Evolutionary conservation across 2,113 vertebrate genomes (phyloP), one percentile per base, ranked within the genome.

Genomic region (Taurulus bubalis): DNA sequence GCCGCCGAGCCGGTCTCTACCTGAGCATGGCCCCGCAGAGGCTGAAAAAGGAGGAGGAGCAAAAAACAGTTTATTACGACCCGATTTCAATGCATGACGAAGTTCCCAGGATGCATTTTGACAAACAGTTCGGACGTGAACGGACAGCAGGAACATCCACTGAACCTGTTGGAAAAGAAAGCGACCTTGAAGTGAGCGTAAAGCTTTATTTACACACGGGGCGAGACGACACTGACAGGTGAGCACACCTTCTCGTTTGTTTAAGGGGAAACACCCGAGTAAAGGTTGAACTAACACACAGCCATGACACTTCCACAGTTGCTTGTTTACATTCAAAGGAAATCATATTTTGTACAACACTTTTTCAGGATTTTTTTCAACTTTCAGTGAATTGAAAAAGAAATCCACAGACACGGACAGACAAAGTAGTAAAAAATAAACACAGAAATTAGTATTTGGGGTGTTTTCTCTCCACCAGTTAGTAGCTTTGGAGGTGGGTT

Each of bases 1-100:
- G 90, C 30, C 90, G 24, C 90, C 79, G 85, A 90, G 91, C 92
- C 90, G 75, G 90, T 83, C 60, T 93, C 91, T 96, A 94, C 94
- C 79, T 75, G 55, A 75, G 77, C 86, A 87, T 87, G 58, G 3
- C 47, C 16, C 71, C 65, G 34, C 40, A 77, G 64, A 75, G n/a
- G 24, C 38, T 20, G 30, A 40, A 42, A 42, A 55, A 4, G 75
- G 20, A 32, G 75, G 20, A 30, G 42, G 34, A 38, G 36, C 40
- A 49, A 5, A 42, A 40, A 49, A 60, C 6, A 47, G 26, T 24
- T 0, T 6, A 11, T 20, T 30, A 60, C 11, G 20, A 47, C 40
- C 4, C 20, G 16, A 20, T 30, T 47, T 10, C 40, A 47, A 20
- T 40, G 38, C 42, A 16, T 47, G 40, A 42, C 10, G 3, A 42